These are phyloP conservation scores for Synergus itoensis DNA, from an alignment of 2,888 invertebrate genomes.

Conservation along the genomic window DNA sequence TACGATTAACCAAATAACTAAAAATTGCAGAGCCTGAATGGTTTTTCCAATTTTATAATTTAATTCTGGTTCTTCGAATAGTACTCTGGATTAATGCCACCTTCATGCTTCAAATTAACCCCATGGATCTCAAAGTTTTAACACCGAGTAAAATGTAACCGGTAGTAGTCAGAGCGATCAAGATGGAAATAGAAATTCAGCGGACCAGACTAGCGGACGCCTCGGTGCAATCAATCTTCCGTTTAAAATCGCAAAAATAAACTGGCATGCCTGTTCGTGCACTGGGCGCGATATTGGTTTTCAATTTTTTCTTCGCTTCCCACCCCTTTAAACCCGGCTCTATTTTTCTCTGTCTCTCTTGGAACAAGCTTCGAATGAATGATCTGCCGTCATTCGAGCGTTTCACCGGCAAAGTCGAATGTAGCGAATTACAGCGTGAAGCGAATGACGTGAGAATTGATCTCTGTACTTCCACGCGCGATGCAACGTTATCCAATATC, in stretches of 20 bases:
- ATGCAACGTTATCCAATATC: constrained; percentile 35
- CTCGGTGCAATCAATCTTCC: constrained; percentile 64
- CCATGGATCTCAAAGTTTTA: background rate
- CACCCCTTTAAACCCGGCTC: background rate
- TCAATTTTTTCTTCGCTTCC: constrained; percentile 54
- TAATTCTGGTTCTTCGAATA: too few relatives aligned
- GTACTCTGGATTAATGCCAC: too few relatives aligned
- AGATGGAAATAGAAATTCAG: constrained; percentile 63
- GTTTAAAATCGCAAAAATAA: constrained; percentile 67
- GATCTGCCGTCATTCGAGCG: constrained; percentile 41
- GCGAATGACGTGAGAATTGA: constrained; percentile 40
- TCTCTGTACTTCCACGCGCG: constrained; percentile 26
- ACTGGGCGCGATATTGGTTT: constrained; percentile 62
- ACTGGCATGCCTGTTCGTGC: constrained; percentile 55
- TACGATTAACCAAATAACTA: too few relatives aligned
- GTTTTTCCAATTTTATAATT: too few relatives aligned
- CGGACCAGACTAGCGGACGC: constrained; percentile 55
- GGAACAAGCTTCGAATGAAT: constrained; percentile 22
- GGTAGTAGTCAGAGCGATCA: constrained; percentile 51
- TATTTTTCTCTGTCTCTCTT: constrained; percentile 39
- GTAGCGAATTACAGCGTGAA: constrained; percentile 35
- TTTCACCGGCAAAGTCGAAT: constrained; percentile 26
- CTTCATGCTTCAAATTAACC: background rate
- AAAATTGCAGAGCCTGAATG: too few relatives aligned
- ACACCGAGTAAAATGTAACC: constrained; percentile 5